Evolutionary conservation across 1,140 invertebrate species (phyloP).

Genomic region (Reticulitermes speratus): DNA sequence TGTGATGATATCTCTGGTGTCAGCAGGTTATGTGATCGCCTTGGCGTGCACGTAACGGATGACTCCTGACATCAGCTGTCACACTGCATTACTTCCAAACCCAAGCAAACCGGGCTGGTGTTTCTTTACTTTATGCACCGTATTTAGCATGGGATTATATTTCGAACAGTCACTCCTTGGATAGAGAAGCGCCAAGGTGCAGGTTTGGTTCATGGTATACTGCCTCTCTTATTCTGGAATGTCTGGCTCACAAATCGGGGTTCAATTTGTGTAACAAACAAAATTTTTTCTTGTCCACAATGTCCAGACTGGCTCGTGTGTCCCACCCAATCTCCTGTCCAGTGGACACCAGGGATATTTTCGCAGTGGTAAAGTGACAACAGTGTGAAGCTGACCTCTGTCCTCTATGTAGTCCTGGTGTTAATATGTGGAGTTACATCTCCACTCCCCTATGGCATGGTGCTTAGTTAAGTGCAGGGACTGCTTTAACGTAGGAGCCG

Average conservation of each 20-base stretch:
- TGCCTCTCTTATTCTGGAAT: background rate
- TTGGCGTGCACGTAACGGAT: background rate
- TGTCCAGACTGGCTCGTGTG: too few species aligned
- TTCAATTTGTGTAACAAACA: too few species aligned
- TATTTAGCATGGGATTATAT: background rate
- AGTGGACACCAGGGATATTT: too few species aligned
- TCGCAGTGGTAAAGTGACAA: too few species aligned
- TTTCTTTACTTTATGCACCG: background rate
- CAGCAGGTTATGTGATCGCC: background rate
- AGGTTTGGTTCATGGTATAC: background rate
- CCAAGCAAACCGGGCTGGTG: background rate
- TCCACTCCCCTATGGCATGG: too few species aligned
- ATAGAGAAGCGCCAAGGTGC: background rate
- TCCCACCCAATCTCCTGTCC: too few species aligned
- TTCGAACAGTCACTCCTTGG: background rate
- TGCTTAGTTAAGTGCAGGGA: too few species aligned
- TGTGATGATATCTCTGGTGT: constrained; percentile 15
- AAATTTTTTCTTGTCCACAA: too few species aligned
- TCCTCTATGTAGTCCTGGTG: too few species aligned
- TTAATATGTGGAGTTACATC: too few species aligned
- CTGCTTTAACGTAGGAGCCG: too few species aligned
- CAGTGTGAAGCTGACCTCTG: too few species aligned
- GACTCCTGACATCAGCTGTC: background rate
- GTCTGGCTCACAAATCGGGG: background rate
- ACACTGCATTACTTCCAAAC: background rate